Evolutionary conservation across 2,113 vertebrate genomes (phyloP).

Genomic region (Cryptotis parvus): DNA sequence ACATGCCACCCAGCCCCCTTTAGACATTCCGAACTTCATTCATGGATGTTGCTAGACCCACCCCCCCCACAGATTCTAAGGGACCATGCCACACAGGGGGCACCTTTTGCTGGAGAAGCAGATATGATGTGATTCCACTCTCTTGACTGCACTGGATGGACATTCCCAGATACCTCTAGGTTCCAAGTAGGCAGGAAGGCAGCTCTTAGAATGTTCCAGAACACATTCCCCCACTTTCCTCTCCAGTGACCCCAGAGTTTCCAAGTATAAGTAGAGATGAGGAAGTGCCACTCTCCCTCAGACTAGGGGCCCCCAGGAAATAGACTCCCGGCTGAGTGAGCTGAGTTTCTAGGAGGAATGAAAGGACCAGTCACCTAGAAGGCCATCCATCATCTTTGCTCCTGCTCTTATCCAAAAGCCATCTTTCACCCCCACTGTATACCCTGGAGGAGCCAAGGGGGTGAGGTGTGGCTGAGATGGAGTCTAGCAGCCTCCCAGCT

Average conservation of each 20-base stretch:
- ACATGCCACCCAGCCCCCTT: not conserved
- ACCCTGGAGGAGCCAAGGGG: not conserved
- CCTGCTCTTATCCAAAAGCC: not conserved
- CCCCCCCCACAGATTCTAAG: no score
- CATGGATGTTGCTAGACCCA: not conserved
- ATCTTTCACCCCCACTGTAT: not conserved
- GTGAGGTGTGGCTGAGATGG: not conserved
- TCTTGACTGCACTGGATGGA: not conserved
- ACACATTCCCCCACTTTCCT: no score
- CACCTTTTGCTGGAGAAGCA: not conserved
- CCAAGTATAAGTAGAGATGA: not conserved
- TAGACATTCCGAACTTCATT: not conserved
- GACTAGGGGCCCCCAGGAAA: not conserved
- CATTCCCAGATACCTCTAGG: not conserved
- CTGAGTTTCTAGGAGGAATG: not conserved
- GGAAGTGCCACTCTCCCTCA: not conserved
- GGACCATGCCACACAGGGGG: not conserved
- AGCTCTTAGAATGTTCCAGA: not conserved
- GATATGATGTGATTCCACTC: not conserved
- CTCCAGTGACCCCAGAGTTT: not conserved
- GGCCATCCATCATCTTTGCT: not conserved
- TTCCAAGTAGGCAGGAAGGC: not conserved
- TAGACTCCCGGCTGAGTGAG: not conserved
- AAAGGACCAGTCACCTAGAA: not conserved
- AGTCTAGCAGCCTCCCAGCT: not conserved